Conservation (phyloP, 2,113 vertebrate genomes). For the Electrona antarctica region DNA sequence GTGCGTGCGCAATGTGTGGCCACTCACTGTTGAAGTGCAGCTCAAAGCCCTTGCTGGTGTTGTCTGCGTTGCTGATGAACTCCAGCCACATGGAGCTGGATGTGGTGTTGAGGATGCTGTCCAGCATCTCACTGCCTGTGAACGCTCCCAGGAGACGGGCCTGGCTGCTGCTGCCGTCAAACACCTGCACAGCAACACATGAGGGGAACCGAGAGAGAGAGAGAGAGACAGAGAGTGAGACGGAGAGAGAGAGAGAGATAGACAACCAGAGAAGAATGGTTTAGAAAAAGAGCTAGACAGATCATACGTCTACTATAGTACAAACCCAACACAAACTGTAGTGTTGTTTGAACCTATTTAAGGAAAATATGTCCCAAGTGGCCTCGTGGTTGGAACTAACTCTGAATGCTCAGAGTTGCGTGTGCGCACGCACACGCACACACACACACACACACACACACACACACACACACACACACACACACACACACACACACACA, state of each 20-base stretch:
- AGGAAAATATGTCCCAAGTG: too few relatives aligned
- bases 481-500: too few relatives aligned
- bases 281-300: too few relatives aligned
- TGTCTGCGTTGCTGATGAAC: constrained; percentile 88
- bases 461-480: too few relatives aligned
- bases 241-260: neutral
- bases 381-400: too few relatives aligned
- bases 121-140: constrained; percentile 85
- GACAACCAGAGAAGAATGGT: neutral
- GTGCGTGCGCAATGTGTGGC: neutral
- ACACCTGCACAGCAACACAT: constrained; percentile 80
- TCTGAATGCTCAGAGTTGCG: too few relatives aligned
- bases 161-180: constrained; percentile 91
- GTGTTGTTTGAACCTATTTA: too few relatives aligned
- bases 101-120: constrained; percentile 91
- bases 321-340: too few relatives aligned
- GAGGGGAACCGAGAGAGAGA: constrained; percentile 28
- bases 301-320: too few relatives aligned
- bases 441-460: too few relatives aligned
- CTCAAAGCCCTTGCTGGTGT: constrained; percentile 95
- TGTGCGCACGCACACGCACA: too few relatives aligned
- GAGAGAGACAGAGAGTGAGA: constrained; percentile 21
- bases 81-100: constrained; percentile 97
- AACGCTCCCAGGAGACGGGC: constrained; percentile 91
- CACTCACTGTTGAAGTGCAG: constrained; percentile 96